A percentile compares a stretch with the other conserved stretches of the same genome.
Evolutionary conservation across 92 coral and sea anemone genomes (phyloP).

Genomic region (Chrysogorgia sp.): DNA sequence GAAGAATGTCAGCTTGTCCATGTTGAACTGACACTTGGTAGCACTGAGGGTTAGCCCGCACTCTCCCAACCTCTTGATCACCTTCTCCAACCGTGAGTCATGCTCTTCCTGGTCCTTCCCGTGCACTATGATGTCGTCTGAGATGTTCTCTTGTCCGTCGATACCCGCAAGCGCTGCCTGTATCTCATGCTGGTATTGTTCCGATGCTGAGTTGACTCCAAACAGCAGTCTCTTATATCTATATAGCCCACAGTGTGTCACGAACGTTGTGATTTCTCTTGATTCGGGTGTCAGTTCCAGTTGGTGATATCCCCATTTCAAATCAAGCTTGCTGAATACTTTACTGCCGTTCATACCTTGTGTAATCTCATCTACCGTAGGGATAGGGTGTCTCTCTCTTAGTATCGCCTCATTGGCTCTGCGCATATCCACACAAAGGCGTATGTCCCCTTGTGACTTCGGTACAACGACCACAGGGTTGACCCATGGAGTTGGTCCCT

Average conservation of each 20-base stretch:
- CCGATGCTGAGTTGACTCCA: slow-evolving; percentile 59
- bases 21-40: slow-evolving; percentile 59
- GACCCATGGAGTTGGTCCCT: slow-evolving; percentile 59
- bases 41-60: slow-evolving; percentile 62
- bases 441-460: slow-evolving; percentile 42
- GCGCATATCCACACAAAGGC: slow-evolving; percentile 55
- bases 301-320: slow-evolving; percentile 66
- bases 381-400: slow-evolving; percentile 42
- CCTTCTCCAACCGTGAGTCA: slow-evolving; percentile 52
- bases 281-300: slow-evolving; percentile 58
- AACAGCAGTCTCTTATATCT: slow-evolving; percentile 32
- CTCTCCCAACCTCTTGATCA: slow-evolving; percentile 46
- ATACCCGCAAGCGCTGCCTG: slow-evolving; percentile 56
- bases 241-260: slow-evolving; percentile 12
- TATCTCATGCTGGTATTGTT: slow-evolving; percentile 65
- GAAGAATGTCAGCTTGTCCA: slow-evolving; percentile 59
- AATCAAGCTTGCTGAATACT: slow-evolving; percentile 50
- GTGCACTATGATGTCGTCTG: slow-evolving; percentile 70
- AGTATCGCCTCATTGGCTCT: slow-evolving; percentile 37
- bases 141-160: slow-evolving; percentile 57
- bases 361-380: slow-evolving; percentile 49
- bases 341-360: slow-evolving; percentile 54
- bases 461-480: slow-evolving; percentile 58
- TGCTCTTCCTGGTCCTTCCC: slow-evolving; percentile 56
- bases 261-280: slow-evolving; percentile 49